A percentile compares a stretch with the other conserved stretches of the same genome.
Conservation (phyloP, 1,140 invertebrate species). For the Zaprionus capensis region DNA sequence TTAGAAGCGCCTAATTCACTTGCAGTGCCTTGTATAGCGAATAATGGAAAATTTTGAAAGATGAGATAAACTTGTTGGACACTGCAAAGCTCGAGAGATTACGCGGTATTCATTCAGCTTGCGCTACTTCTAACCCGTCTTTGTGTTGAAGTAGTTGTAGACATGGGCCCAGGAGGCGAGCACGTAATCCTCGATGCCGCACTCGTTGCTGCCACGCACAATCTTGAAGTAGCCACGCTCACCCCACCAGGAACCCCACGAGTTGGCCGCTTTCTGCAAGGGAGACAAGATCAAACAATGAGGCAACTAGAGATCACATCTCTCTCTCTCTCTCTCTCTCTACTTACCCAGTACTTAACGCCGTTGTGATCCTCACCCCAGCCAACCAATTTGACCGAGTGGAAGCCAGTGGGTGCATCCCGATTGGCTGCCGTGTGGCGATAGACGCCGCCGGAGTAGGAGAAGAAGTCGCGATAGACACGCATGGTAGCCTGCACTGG, state of each 20-base stretch:
- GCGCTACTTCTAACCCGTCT: constrained; percentile 37
- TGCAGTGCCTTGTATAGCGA: constrained; percentile 56
- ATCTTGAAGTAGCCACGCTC: constrained; percentile 95
- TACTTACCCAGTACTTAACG: constrained; percentile 94
- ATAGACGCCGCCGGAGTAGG: constrained; percentile 94
- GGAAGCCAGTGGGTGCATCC: constrained; percentile 88
- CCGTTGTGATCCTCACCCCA: constrained; percentile 92
- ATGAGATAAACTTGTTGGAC: constrained; percentile 76
- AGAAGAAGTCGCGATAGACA: constrained; percentile 95
- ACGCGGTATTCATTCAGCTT: constrained; percentile 31
- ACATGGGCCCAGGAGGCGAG: constrained; percentile 90
- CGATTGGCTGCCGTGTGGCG: constrained; percentile 87
- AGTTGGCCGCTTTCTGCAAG: constrained; percentile 93
- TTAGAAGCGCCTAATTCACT: constrained; percentile 79
- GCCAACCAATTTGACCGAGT: constrained; percentile 95
- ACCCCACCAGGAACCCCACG: constrained; percentile 96
- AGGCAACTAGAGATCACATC: background rate
- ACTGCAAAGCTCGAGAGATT: constrained; percentile 63
- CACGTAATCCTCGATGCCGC: constrained; percentile 94
- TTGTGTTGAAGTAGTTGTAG: constrained; percentile 77
- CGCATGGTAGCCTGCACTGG: constrained; percentile 97
- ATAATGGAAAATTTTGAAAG: constrained; percentile 78
- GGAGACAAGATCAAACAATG: constrained; percentile 25
- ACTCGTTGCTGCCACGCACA: constrained; percentile 91
- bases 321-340: background rate